Conservation (phyloP, 2,797 vertebrate genomes). For the Poeciliopsis presidionis region DNA sequence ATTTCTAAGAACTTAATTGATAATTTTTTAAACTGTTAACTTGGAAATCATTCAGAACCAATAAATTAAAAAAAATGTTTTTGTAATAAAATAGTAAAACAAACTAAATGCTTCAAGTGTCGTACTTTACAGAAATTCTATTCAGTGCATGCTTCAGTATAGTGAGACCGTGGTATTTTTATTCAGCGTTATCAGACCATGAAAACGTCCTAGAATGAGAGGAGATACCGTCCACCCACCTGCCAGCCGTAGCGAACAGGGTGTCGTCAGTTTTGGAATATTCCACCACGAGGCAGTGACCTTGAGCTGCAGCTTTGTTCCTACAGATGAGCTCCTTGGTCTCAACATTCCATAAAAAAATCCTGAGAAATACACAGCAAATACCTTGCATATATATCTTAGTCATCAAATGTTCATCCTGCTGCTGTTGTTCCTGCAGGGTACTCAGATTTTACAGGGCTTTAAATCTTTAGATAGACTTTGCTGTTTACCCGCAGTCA, state of each 20-base stretch:
- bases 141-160: not conserved
- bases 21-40: not conserved
- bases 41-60: not conserved
- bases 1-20: not conserved
- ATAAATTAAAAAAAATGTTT: not conserved
- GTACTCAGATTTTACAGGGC: not conserved
- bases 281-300: conserved; percentile 75
- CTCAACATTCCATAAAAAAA: conserved; percentile 88
- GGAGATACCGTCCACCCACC: conserved; percentile 73
- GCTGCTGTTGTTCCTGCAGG: not conserved
- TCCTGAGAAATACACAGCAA: conserved; percentile 71
- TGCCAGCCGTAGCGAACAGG: conserved; percentile 88
- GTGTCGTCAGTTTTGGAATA: conserved; percentile 83
- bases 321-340: conserved; percentile 87
- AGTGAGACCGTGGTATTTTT: not conserved
- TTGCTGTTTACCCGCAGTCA: conserved; percentile 84
- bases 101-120: not conserved
- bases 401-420: not conserved
- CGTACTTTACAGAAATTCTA: not conserved
- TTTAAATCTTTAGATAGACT: not conserved
- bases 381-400: not conserved
- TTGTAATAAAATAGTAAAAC: not conserved
- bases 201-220: not conserved
- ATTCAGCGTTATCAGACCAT: not conserved
- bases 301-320: conserved; percentile 81